Conservation (phyloP, 2,797 vertebrate species). For the Syngnathus acus region DNA sequence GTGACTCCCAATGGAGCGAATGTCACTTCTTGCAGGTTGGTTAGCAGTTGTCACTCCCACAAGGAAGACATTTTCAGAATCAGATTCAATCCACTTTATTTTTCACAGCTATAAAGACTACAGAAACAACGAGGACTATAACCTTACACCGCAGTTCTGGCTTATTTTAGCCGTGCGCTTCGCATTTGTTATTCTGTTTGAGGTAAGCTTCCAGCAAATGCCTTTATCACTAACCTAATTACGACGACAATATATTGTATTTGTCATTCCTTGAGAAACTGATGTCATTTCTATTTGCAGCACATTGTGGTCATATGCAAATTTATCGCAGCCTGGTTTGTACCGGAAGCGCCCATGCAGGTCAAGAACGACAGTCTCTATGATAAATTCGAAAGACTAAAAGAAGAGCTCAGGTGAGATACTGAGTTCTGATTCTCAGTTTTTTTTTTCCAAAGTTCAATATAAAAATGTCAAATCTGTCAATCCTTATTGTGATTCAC, state of each 20-base stretch:
- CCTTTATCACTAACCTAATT: not conserved
- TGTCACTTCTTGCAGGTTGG: slow-evolving; percentile 80
- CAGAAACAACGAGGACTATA: slow-evolving; percentile 70
- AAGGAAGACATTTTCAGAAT: not conserved
- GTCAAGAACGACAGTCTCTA: slow-evolving; percentile 78
- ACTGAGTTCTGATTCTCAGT: not conserved
- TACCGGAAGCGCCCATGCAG: slow-evolving; percentile 75
- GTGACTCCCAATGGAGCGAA: slow-evolving; percentile 31
- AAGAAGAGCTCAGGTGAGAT: slow-evolving; percentile 62
- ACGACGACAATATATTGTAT: not conserved
- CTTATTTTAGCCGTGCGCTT: slow-evolving; percentile 84
- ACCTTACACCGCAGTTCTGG: slow-evolving; percentile 81
- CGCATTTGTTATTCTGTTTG: slow-evolving; percentile 87
- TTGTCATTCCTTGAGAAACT: not conserved
- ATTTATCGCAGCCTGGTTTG: slow-evolving; percentile 84
- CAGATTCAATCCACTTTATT: too few species aligned
- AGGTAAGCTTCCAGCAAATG: slow-evolving; percentile 62
- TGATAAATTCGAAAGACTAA: slow-evolving; percentile 67
- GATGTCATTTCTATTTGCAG: slow-evolving; percentile 55
- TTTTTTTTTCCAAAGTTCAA: not conserved
- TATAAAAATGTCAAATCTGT: not conserved
- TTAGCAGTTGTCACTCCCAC: not conserved
- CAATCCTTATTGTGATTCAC: not conserved
- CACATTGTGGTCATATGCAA: slow-evolving; percentile 86
- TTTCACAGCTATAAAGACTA: slow-evolving; percentile 84